A percentile compares a stretch with the other conserved stretches of the same genome.
These are phyloP conservation scores for Pipa parva DNA, from an alignment of 2,113 vertebrate species.

Conservation along the genomic window DNA sequence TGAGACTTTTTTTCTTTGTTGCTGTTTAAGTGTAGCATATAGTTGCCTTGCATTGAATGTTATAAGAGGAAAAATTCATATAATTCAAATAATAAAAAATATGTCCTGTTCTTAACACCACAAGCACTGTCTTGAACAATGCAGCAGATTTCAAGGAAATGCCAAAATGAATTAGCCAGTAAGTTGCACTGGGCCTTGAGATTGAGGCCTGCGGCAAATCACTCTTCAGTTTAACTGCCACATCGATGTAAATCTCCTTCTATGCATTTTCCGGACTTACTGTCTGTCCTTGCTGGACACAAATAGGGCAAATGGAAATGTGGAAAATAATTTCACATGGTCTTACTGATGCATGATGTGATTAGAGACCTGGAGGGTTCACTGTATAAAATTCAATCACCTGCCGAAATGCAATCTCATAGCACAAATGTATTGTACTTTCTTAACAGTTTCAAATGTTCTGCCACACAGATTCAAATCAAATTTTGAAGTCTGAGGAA, in stretches of 20 bases:
- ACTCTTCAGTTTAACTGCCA: conserved; percentile 28
- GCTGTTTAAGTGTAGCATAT: neutral
- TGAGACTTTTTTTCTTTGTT: neutral
- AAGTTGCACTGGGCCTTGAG: conserved; percentile 13
- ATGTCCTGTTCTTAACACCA: conserved; percentile 10
- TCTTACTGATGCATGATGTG: neutral
- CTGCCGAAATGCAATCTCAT: neutral
- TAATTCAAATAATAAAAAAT: conserved; percentile 15
- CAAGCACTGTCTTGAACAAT: conserved; percentile 28
- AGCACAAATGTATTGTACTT: too few species aligned
- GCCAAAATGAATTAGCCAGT: conserved; percentile 27
- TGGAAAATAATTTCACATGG: neutral
- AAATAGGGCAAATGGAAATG: conserved; percentile 26
- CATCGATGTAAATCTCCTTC: conserved; percentile 25
- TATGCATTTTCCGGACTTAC: conserved; percentile 5
- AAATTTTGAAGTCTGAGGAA: too few species aligned
- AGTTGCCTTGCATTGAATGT: conserved; percentile 15
- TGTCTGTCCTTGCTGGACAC: conserved; percentile 16
- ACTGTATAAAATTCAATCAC: neutral
- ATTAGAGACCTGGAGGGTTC: neutral
- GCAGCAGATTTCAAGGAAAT: conserved; percentile 32
- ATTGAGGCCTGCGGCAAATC: conserved; percentile 22
- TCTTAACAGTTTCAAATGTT: too few species aligned
- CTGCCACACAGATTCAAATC: too few species aligned
- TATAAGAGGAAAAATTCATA: conserved; percentile 15